Conservation (phyloP, 1,140 invertebrate species). For the Rhizoglyphus robini region DNA sequence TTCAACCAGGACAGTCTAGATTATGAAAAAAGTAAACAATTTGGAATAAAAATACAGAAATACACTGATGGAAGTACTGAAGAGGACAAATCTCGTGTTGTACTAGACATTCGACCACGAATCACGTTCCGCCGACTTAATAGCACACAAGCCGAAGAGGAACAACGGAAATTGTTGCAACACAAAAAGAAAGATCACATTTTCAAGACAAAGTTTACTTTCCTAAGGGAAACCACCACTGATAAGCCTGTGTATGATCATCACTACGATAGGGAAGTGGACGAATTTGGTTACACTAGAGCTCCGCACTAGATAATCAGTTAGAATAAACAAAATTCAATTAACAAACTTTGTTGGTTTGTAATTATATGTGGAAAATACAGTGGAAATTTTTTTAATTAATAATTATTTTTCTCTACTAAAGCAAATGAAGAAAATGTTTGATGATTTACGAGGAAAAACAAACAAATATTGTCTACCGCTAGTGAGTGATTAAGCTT, state of each 20-base stretch:
- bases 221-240: conserved; percentile 15
- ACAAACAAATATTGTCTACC: too few relatives aligned
- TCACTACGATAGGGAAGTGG: not conserved
- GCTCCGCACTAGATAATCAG: too few relatives aligned
- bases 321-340: too few relatives aligned
- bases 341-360: too few relatives aligned
- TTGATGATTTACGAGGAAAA: too few relatives aligned
- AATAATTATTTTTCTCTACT: too few relatives aligned
- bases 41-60: not conserved
- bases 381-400: too few relatives aligned
- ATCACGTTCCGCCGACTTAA: conserved; percentile 6
- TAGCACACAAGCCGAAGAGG: conserved; percentile 2
- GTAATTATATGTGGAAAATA: too few relatives aligned
- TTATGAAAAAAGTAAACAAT: conserved; percentile 11
- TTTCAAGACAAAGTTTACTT: conserved; percentile 1
- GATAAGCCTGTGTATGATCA: not conserved
- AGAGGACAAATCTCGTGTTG: conserved; percentile 10
- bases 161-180: not conserved
- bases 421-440: too few relatives aligned
- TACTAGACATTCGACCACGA: conserved; percentile 15
- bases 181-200: conserved; percentile 16
- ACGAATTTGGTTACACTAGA: not conserved
- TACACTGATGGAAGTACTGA: conserved; percentile 16
- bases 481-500: too few relatives aligned
- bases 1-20: conserved; percentile 7